Evolutionary conservation across 1,140 invertebrate genomes (phyloP).

Genomic region (Cyclargus thomasi): DNA sequence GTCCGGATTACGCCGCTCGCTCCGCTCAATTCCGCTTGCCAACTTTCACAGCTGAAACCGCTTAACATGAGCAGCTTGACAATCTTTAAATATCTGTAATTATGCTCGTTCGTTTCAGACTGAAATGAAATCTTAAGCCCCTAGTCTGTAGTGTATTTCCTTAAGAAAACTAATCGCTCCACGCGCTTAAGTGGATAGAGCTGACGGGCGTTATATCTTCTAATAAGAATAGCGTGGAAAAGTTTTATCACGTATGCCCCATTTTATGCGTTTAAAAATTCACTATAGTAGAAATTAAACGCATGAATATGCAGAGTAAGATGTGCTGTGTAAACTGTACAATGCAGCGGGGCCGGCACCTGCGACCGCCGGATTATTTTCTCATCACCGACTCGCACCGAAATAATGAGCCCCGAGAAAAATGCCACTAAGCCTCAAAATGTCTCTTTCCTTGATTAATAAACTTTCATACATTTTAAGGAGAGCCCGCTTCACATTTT

Average conservation of each 20-base stretch:
- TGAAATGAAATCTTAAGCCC: neutral
- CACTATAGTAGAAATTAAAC: constrained; percentile 27
- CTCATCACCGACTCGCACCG: constrained; percentile 55
- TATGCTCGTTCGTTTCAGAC: constrained; percentile 5
- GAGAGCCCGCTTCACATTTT: neutral
- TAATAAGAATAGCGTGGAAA: too few relatives aligned
- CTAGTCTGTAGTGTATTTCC: neutral
- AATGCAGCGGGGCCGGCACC: constrained; percentile 44
- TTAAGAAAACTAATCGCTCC: neutral
- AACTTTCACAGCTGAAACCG: constrained; percentile 61
- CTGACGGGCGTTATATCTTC: too few relatives aligned
- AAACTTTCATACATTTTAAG: constrained; percentile 36
- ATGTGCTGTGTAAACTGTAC: constrained; percentile 20
- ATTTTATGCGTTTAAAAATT: neutral
- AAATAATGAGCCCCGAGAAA: constrained; percentile 66
- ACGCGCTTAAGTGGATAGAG: too few relatives aligned
- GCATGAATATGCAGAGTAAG: too few relatives aligned
- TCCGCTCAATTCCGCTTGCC: constrained; percentile 49
- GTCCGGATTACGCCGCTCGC: constrained; percentile 61
- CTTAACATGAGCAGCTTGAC: constrained; percentile 45
- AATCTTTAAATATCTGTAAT: constrained; percentile 33
- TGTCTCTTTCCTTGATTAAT: constrained; percentile 58
- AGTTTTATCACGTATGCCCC: too few relatives aligned
- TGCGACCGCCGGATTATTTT: constrained; percentile 67
- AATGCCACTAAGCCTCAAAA: constrained; percentile 52